Base-by-base conservation (phyloP, 1,140 invertebrate species). In the Scaptomyza pallida region DNA sequence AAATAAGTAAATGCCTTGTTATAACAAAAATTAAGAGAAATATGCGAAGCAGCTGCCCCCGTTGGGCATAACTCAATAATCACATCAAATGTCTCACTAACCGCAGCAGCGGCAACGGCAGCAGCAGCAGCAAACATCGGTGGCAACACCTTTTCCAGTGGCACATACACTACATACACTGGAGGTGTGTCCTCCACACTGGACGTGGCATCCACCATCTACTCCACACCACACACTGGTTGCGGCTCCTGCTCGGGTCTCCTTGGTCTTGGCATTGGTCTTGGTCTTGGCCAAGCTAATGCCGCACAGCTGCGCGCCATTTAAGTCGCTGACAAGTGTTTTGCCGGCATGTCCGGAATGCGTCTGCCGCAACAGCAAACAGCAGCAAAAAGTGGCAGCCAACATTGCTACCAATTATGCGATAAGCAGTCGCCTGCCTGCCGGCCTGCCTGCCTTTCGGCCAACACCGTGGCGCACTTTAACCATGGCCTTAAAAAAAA, bases 381-480 rank as follows among this genome's bases (percentile, higher is more conserved):
- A 47, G 60, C 80, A 62, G 69, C 81, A 88, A 86, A 85, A 85
- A 85, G 73, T 86, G 80, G 81, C 81, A 85, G 81, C 62, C 77
- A 85, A 85, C 81, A 88, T 85, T 85, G 81, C 81, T 81, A 85
- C 81, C 81, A 85, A 88, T 85, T 88, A 85, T 85, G 81, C 81
- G 81, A 85, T 85, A 85, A 85, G 81, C 81, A 79, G 75, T 47
- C 40, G 62, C 41, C 26, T 57, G 47, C 48, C 56, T 68, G 26
- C 30, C n/a, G 41, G 48, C 65, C 56, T 56, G 19, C 19, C 23
- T 3, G 48, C 48, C 57, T 69, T 41, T 41, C n/a, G 50, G 50
- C 65, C 57, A 67, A 15, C 52, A 48, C 44, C 44, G 26, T 13
- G 16, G 54, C 41, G 44, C 51, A 65, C 68, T 71, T 71, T 71